Conservation (phyloP, 1,140 invertebrate species). For the Chrysopa pallens region DNA sequence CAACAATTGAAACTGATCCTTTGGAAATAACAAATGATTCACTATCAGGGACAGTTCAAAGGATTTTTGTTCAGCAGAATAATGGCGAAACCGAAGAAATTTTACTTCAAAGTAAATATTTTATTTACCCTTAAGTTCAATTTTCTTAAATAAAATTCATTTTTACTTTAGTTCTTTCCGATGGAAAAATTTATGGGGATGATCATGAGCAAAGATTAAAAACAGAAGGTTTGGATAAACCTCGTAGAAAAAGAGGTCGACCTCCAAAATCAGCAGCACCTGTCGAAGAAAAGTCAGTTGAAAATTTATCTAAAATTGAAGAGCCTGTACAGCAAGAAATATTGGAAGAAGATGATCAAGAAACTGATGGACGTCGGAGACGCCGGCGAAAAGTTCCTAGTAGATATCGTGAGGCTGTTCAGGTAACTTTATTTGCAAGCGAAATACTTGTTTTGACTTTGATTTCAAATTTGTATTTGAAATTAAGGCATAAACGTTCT, state of each 20-base stretch:
- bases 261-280: constrained; percentile 32
- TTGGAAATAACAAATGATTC: too few species aligned
- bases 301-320: constrained; percentile 15
- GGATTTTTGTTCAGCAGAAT: neutral
- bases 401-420: constrained; percentile 44
- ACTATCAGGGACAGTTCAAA: neutral
- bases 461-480: too few species aligned
- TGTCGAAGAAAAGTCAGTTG: constrained; percentile 20
- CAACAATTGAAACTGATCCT: too few species aligned
- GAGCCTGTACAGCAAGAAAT: constrained; percentile 14
- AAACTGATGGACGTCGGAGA: constrained; percentile 33
- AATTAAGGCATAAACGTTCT: too few species aligned
- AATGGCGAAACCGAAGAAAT: neutral
- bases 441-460: constrained; percentile 14
- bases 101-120: neutral
- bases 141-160: neutral
- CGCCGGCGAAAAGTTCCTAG: constrained; percentile 42
- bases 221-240: constrained; percentile 43
- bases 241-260: constrained; percentile 44
- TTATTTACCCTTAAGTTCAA: neutral
- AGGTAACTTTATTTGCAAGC: constrained; percentile 31
- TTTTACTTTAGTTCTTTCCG: constrained; percentile 24
- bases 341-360: constrained; percentile 23
- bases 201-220: constrained; percentile 35
- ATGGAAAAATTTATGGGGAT: constrained; percentile 30